phyloP scores from a whole-genome alignment of 2,113 vertebrate species.

The Puffinus mauretanicus region DNA sequence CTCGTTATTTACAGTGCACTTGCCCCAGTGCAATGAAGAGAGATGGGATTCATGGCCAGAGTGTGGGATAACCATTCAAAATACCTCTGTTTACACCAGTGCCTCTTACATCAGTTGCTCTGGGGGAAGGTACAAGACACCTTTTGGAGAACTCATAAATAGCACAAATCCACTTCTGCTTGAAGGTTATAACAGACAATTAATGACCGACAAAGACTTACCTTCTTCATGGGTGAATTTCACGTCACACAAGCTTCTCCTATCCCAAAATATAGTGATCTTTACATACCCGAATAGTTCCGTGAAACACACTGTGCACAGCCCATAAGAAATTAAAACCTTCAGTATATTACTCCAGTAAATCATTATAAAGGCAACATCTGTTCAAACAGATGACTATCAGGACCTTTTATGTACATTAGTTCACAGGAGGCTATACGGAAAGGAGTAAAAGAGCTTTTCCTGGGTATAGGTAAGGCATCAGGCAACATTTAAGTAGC shows the following conservation, averaged over 20 bases:
- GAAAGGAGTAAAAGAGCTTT: background rate
- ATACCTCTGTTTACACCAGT: background rate
- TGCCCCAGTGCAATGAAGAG: background rate
- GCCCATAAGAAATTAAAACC: background rate
- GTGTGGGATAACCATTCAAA: background rate
- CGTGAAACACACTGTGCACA: fast-evolving
- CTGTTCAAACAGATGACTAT: background rate
- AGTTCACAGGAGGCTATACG: background rate
- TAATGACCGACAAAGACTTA: background rate
- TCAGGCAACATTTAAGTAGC: background rate
- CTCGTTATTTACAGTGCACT: fast-evolving
- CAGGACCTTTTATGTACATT: background rate
- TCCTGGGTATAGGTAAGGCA: background rate
- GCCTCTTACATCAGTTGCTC: background rate
- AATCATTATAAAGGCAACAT: background rate
- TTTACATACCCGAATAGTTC: background rate
- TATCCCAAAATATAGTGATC: fast-evolving
- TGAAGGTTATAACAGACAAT: background rate
- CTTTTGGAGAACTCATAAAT: background rate
- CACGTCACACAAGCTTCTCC: background rate
- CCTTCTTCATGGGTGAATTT: background rate
- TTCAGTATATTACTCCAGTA: background rate
- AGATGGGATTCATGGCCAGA: background rate
- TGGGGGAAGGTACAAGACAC: background rate
- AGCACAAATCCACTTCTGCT: background rate